A percentile compares a stretch with the other conserved stretches of the same genome.
These are phyloP conservation scores for Lepidochitona cinerea DNA, from an alignment of 2,888 invertebrate species.

Conservation along the genomic window DNA sequence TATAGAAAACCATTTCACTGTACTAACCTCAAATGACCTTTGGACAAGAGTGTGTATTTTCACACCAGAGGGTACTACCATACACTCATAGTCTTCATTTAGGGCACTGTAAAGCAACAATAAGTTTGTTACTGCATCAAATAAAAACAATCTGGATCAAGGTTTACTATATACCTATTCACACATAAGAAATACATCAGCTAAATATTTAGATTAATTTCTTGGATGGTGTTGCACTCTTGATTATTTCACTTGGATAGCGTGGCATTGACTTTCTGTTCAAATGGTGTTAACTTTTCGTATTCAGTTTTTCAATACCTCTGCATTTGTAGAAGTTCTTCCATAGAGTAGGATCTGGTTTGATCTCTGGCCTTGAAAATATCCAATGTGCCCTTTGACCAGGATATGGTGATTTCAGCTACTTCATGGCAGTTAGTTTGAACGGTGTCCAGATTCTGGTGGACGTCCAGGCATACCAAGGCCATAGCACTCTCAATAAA, in stretches of 20 bases:
- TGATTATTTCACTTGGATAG: too few relatives aligned
- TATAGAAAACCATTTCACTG: too few relatives aligned
- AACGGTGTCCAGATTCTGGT: constrained; percentile 66
- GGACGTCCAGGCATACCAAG: constrained; percentile 67
- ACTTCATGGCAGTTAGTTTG: constrained; percentile 68
- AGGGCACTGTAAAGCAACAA: not conserved
- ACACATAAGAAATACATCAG: too few relatives aligned
- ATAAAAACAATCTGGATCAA: too few relatives aligned
- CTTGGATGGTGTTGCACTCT: too few relatives aligned
- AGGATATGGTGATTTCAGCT: constrained; percentile 62
- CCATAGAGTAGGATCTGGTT: constrained; percentile 58
- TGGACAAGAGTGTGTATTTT: constrained; percentile 62
- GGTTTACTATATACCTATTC: too few relatives aligned
- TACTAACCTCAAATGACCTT: constrained; percentile 62
- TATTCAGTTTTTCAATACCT: too few relatives aligned
- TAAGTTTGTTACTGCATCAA: too few relatives aligned
- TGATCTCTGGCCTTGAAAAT: constrained; percentile 58
- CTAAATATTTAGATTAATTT: too few relatives aligned
- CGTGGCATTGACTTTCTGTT: too few relatives aligned
- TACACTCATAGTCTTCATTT: constrained; percentile 48
- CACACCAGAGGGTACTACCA: constrained; percentile 62
- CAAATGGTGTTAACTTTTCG: too few relatives aligned
- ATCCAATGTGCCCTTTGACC: constrained; percentile 64
- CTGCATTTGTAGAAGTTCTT: constrained; percentile 62
- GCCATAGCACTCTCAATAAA: constrained; percentile 69